Evolutionary conservation across 2,797 vertebrate genomes (phyloP).

Genomic region (Galaxias olidus): DNA sequence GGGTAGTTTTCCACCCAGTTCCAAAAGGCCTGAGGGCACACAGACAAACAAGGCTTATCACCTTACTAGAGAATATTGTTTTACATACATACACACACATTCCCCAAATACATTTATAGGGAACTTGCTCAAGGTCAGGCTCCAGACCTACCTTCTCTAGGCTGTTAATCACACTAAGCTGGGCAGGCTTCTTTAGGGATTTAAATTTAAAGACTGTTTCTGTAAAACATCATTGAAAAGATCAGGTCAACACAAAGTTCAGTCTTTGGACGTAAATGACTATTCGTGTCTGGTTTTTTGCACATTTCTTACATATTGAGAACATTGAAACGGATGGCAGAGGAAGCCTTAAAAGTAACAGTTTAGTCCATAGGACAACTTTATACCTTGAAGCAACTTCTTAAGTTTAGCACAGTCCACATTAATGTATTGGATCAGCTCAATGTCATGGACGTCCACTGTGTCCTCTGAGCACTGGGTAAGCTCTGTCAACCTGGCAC

Average conservation of each 20-base stretch:
- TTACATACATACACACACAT: too few relatives aligned
- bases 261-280: not conserved
- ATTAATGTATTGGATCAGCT: constrained; percentile 87
- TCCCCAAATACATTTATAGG: too few relatives aligned
- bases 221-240: constrained; percentile 47
- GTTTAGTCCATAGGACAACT: constrained; percentile 19
- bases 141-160: constrained; percentile 82
- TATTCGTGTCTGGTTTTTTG: too few relatives aligned
- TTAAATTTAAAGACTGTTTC: constrained; percentile 89
- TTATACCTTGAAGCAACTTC: constrained; percentile 79
- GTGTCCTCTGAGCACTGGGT: constrained; percentile 87
- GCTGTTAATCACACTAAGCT: constrained; percentile 87
- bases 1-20: constrained; percentile 93
- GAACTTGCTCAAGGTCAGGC: too few relatives aligned
- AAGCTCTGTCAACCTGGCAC: constrained; percentile 85
- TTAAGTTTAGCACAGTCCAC: constrained; percentile 88
- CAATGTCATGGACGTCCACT: constrained; percentile 88
- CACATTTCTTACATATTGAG: too few relatives aligned
- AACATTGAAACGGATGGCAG: too few relatives aligned
- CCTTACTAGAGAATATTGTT: too few relatives aligned
- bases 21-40: constrained; percentile 84
- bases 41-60: constrained; percentile 62
- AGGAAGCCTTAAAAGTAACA: constrained; percentile 31
- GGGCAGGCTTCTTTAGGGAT: constrained; percentile 84
- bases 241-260: not conserved